phyloP scores from a whole-genome alignment of 2,797 vertebrate species.

The Strix occidentalis region DNA sequence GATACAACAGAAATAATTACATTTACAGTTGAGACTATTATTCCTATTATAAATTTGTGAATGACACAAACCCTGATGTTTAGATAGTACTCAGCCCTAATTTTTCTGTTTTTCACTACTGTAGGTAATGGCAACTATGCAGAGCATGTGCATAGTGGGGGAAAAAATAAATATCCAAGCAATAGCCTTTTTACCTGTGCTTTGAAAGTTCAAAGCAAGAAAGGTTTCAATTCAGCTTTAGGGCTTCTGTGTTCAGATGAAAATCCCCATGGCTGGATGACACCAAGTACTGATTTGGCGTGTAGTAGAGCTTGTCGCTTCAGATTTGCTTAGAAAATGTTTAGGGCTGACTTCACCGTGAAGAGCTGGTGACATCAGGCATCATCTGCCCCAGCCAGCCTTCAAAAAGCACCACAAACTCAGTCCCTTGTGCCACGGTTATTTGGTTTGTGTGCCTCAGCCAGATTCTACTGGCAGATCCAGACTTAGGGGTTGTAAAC shows the following conservation, averaged over 20 bases:
- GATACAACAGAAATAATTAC: not conserved
- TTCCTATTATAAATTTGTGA: not conserved
- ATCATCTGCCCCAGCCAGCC: not conserved
- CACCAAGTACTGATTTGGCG: not conserved
- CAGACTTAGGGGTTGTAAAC: rapidly evolving
- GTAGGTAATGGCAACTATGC: not conserved
- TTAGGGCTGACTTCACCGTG: not conserved
- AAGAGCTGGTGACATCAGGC: not conserved
- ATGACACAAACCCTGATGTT: not conserved
- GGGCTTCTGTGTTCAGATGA: not conserved
- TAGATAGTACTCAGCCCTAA: not conserved
- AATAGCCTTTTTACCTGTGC: not conserved
- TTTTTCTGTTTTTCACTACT: not conserved
- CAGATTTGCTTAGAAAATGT: not conserved
- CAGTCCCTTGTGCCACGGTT: rapidly evolving
- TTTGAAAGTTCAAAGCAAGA: not conserved
- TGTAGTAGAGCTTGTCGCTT: not conserved
- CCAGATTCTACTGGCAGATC: not conserved
- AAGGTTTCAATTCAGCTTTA: not conserved
- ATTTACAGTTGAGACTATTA: not conserved
- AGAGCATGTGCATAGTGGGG: not conserved
- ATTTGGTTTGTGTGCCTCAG: not conserved
- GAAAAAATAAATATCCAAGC: not conserved
- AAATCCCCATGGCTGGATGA: not conserved
- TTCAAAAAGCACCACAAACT: not conserved